Conservation (phyloP, 1,140 invertebrate species). For the Calephelis virginiensis region DNA sequence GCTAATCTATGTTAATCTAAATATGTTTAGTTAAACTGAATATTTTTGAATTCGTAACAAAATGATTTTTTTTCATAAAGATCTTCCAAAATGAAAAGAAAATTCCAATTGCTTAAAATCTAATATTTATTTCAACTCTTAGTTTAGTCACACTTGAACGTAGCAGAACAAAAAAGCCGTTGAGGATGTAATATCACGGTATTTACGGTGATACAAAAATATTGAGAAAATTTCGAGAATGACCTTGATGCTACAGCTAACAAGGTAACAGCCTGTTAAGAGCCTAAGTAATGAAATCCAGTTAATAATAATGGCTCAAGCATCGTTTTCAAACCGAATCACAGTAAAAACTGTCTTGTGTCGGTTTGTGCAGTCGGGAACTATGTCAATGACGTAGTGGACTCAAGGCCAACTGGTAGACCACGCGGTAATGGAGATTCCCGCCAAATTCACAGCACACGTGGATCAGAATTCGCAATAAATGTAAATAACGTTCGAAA, state of each 20-base stretch:
- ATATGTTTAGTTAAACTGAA: no score
- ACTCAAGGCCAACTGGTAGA: slow-evolving; percentile 61
- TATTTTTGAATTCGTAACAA: no score
- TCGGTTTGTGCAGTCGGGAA: slow-evolving; percentile 40
- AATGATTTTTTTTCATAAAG: no score
- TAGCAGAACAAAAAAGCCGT: neutral
- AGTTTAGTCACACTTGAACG: neutral
- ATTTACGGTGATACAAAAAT: slow-evolving; percentile 1
- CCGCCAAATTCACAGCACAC: slow-evolving; percentile 62
- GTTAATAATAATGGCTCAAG: slow-evolving; percentile 30
- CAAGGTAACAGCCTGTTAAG: slow-evolving; percentile 24
- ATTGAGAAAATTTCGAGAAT: slow-evolving; percentile 11
- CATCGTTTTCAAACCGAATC: slow-evolving; percentile 32
- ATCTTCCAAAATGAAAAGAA: no score
- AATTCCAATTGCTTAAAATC: no score
- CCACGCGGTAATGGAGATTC: slow-evolving; percentile 44
- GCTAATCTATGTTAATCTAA: no score
- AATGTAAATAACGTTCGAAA: slow-evolving; percentile 5
- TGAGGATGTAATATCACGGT: neutral
- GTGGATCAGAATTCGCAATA: slow-evolving; percentile 29
- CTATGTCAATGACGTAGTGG: slow-evolving; percentile 71
- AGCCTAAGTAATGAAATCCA: slow-evolving; percentile 21
- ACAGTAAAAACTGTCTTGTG: slow-evolving; percentile 34
- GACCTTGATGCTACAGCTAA: slow-evolving; percentile 25
- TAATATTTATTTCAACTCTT: neutral